These are phyloP conservation scores for Drosophila neocordata DNA, from an alignment of 1,140 invertebrate species.

Conservation along the genomic window DNA sequence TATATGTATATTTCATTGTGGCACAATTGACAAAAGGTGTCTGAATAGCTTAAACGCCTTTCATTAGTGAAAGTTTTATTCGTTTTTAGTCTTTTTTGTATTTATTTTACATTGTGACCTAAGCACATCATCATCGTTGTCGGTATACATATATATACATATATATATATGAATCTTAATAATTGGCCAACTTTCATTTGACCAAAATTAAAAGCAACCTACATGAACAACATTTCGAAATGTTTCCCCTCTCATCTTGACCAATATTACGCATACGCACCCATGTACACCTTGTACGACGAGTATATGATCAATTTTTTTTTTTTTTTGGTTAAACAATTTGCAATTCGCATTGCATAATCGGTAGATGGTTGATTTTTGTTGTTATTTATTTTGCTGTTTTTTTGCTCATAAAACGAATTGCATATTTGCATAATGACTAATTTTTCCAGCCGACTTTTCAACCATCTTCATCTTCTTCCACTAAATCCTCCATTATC, in stretches of 20 bases:
- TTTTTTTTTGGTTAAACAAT: constrained; percentile 3
- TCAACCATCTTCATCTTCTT: constrained; percentile 22
- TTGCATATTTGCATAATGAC: constrained; percentile 76
- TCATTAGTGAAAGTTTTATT: constrained; percentile 72
- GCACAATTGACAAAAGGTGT: constrained; percentile 46
- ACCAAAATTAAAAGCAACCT: constrained; percentile 6
- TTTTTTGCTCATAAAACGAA: constrained; percentile 62
- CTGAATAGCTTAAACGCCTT: constrained; percentile 36
- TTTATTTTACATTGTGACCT: no score
- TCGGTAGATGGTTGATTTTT: constrained; percentile 18
- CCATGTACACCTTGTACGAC: constrained; percentile 24
- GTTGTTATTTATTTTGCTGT: constrained; percentile 35
- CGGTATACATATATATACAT: no score
- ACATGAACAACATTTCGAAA: constrained; percentile 42
- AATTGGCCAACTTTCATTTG: constrained; percentile 43
- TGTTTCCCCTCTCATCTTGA: constrained; percentile 29
- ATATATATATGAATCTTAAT: constrained; percentile 10
- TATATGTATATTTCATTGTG: neutral
- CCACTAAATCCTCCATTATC: constrained; percentile 14
- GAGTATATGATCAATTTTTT: neutral
- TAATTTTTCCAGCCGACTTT: constrained; percentile 57
- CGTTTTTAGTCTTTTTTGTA: constrained; percentile 29
- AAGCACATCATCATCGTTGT: no score
- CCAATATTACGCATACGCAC: constrained; percentile 75
- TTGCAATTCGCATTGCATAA: constrained; percentile 55